Evolutionary conservation across 53 echinoderm and acorn worm genomes (phyloP), one percentile per base, ranked within the genome.

Genomic region (Astropecten irregularis): DNA sequence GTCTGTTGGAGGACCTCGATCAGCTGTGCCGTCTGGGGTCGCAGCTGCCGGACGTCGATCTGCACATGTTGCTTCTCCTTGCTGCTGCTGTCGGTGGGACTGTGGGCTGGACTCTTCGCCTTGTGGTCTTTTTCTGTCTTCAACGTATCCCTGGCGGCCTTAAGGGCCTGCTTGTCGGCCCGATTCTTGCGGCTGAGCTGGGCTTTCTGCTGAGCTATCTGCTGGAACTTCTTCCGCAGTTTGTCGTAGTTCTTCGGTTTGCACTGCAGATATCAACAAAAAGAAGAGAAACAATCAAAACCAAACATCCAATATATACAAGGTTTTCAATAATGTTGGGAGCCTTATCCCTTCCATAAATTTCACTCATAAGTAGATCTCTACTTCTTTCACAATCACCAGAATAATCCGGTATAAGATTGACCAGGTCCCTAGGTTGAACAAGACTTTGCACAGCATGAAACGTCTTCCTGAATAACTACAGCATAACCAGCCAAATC

Each of bases 241-340:
- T 94, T 99, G 88, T 99, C 99, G 49, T 99, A 99, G 83, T 99
- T 99, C 90, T 94, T 94, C 67, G 99, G 99, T 89, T 99, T 99
- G 87, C 94, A 92, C 99, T 99, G 90, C 67, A 63, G 31, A 18
- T 63, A 72, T 19, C 5, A 69, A 69, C 16, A 37, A 71, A 11
- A 42, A 33, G 5, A 47, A 68, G 16, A 8, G 14, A 40, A 3
- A 36, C 58, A 11, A 73, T 50, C 49, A 49, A 50, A 0, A 6
- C 30, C n/a, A n/a, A n/a, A n/a, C n/a, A n/a, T n/a, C n/a, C n/a
- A n/a, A n/a, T n/a, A n/a, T n/a, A n/a, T n/a, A n/a, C n/a, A n/a
- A n/a, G n/a, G n/a, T n/a, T n/a, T n/a, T n/a, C n/a, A n/a, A n/a
- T n/a, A n/a, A n/a, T n/a, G n/a, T n/a, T n/a, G n/a, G n/a, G n/a